Evolutionary conservation across 2,888 invertebrate species (phyloP).

Genomic region (Patella ulyssiponensis): DNA sequence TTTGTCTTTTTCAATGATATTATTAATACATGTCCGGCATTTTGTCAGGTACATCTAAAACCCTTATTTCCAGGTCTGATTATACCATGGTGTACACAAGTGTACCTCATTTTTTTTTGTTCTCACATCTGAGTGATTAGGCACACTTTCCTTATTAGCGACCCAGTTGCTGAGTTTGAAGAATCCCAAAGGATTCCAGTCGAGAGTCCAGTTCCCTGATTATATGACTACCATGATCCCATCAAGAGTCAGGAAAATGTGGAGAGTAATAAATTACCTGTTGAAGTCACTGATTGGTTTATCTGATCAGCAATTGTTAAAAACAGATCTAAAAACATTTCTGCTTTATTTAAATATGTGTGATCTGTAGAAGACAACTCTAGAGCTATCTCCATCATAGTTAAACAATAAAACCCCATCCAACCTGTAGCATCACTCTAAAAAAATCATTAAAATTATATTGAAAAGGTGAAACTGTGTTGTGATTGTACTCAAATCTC

Average conservation of each 20-base stretch:
- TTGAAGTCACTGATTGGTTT: conserved; percentile 48
- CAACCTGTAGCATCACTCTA: conserved; percentile 71
- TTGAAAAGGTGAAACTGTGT: too few relatives aligned
- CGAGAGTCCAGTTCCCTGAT: too few relatives aligned
- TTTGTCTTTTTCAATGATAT: too few relatives aligned
- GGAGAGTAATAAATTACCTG: conserved; percentile 35
- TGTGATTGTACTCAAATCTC: too few relatives aligned
- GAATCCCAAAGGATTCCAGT: background rate
- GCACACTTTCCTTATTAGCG: too few relatives aligned
- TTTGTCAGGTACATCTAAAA: too few relatives aligned
- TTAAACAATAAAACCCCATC: conserved; percentile 67
- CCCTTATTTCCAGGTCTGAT: too few relatives aligned
- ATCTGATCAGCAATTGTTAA: conserved; percentile 59
- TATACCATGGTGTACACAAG: too few relatives aligned
- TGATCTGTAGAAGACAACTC: conserved; percentile 53
- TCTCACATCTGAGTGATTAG: too few relatives aligned
- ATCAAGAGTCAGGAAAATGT: background rate
- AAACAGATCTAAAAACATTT: conserved; percentile 63
- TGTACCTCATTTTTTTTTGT: too few relatives aligned
- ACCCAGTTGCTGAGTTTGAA: too few relatives aligned
- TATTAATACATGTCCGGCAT: too few relatives aligned
- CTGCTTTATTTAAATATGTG: conserved; percentile 60
- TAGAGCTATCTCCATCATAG: conserved; percentile 66
- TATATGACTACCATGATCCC: background rate
- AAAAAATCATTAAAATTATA: background rate